phyloP scores from a whole-genome alignment of 2,888 invertebrate species.

The Parnassius glacialis region DNA sequence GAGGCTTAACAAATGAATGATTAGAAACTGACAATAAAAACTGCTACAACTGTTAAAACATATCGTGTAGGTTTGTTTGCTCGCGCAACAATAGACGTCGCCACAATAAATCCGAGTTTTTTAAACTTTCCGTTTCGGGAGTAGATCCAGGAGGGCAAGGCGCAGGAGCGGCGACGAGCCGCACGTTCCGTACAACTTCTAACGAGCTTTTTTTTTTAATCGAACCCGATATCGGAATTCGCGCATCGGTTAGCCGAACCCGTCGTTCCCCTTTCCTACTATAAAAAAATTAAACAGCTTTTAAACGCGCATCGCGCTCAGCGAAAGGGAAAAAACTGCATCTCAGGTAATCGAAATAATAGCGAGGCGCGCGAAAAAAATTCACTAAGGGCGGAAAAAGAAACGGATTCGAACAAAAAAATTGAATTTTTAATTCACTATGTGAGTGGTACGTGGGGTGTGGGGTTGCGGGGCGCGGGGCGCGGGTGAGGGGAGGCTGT shows the following conservation, averaged over 20 bases:
- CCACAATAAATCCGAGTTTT: not conserved
- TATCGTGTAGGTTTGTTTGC: not conserved
- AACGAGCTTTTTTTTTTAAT: conserved; percentile 52
- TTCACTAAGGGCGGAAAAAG: conserved; percentile 79
- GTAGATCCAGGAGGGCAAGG: not conserved
- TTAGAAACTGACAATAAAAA: not conserved
- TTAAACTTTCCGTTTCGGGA: conserved; percentile 2
- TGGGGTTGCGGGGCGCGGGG: conserved; percentile 25
- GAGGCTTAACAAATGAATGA: not conserved
- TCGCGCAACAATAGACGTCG: not conserved
- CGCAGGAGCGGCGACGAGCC: not conserved
- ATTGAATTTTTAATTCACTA: conserved; percentile 70
- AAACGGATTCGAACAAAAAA: conserved; percentile 76
- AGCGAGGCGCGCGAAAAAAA: conserved; percentile 76
- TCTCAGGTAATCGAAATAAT: conserved; percentile 80
- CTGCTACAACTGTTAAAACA: conserved; percentile 12
- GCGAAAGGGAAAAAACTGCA: conserved; percentile 63
- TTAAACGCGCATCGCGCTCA: conserved; percentile 70
- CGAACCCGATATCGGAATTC: conserved; percentile 74
- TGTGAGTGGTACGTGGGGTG: conserved; percentile 47
- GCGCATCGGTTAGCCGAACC: conserved; percentile 73
- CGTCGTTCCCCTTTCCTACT: conserved; percentile 67
- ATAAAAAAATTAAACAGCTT: conserved; percentile 79
- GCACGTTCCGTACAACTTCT: conserved; percentile 6
- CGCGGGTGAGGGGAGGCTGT: conserved; percentile 29